These are phyloP conservation scores for Nycticorax nycticorax DNA, from an alignment of 2,113 vertebrate species.

Conservation along the genomic window DNA sequence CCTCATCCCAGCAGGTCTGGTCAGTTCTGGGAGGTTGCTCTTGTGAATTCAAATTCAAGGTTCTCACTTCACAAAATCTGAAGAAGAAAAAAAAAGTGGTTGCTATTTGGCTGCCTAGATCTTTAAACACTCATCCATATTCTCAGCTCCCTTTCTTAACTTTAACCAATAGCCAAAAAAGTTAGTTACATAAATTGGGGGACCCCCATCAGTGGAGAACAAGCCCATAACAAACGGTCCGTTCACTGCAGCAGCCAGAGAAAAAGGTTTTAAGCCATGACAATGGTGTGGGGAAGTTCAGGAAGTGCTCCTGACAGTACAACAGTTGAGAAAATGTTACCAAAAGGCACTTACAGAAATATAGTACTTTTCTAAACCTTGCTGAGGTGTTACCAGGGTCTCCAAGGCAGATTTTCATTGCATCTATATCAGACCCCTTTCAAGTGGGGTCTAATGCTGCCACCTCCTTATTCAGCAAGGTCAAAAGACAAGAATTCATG, in stretches of 20 bases:
- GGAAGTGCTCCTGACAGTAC: not conserved
- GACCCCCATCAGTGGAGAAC: not conserved
- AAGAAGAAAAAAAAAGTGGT: not conserved
- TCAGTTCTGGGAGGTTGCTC: not conserved
- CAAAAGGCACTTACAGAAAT: not conserved
- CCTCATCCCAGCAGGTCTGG: not conserved
- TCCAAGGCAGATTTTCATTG: not conserved
- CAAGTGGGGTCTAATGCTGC: not conserved
- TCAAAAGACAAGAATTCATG: not conserved
- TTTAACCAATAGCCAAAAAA: not conserved
- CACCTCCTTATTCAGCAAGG: not conserved
- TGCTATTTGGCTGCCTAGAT: not conserved
- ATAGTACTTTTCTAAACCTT: not conserved
- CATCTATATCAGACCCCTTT: not conserved
- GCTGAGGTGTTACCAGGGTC: not conserved
- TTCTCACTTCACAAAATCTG: not conserved
- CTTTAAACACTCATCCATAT: not conserved
- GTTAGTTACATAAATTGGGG: not conserved
- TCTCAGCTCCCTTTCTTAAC: not conserved
- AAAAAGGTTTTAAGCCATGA: not conserved
- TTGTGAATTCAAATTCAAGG: not conserved
- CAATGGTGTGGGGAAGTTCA: fast-evolving
- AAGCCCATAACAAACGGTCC: not conserved
- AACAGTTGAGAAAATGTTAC: not conserved
- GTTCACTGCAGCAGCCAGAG: not conserved